A percentile compares a stretch with the other conserved stretches of the same genome.
These are phyloP conservation scores for Hydrophis major DNA, from an alignment of 2,797 vertebrate species.

Conservation along the genomic window DNA sequence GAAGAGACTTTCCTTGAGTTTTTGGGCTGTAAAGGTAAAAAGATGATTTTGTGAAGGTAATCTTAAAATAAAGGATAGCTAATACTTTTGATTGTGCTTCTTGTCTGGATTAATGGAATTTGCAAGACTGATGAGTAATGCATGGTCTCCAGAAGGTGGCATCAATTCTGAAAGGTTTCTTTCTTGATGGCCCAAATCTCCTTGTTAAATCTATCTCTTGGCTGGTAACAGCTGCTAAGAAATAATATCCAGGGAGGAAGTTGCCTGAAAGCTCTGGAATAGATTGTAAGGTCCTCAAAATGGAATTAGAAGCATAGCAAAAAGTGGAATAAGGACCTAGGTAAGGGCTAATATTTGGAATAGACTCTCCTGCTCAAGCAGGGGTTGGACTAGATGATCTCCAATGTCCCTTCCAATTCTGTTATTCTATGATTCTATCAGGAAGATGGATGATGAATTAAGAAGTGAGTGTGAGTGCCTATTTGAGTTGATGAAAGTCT, in stretches of 20 bases:
- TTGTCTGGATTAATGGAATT: neutral
- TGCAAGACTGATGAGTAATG: neutral
- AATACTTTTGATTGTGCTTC: neutral
- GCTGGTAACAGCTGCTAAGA: neutral
- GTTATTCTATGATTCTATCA: neutral
- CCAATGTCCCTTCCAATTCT: no score
- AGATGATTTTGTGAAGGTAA: neutral
- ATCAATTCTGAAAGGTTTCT: neutral
- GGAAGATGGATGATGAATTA: neutral
- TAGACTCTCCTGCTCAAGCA: no score
- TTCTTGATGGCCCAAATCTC: neutral
- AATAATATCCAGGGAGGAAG: neutral
- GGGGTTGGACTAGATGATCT: no score
- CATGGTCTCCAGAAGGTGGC: neutral
- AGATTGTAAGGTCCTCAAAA: neutral
- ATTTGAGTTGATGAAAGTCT: neutral
- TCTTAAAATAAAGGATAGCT: neutral
- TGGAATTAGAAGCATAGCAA: neutral
- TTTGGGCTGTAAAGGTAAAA: no score
- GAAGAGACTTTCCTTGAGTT: no score
- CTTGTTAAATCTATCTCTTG: neutral
- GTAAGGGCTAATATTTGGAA: no score
- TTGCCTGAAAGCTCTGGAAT: neutral
- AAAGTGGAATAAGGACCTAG: neutral
- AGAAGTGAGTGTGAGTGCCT: neutral